Evolutionary conservation across 2,888 invertebrate genomes (phyloP).

Genomic region (Monoplex corrugatus): DNA sequence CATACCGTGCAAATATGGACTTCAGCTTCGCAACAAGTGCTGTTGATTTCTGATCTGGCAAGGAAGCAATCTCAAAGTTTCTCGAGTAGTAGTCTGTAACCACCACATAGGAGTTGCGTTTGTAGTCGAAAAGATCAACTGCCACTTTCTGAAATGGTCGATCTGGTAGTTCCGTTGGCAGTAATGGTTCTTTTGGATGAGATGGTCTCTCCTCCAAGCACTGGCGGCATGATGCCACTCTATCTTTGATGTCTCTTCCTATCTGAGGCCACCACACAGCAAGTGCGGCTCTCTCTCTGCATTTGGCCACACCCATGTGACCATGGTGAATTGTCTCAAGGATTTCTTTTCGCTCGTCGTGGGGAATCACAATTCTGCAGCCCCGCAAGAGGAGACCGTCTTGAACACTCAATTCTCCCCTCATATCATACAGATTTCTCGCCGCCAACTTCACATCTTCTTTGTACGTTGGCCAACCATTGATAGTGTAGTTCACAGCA

Average conservation of each 20-base stretch:
- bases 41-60: slow-evolving; percentile 22
- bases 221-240: slow-evolving; percentile 49
- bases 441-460: too few relatives aligned
- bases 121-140: slow-evolving; percentile 57
- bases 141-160: slow-evolving; percentile 58
- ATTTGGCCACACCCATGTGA: slow-evolving; percentile 60
- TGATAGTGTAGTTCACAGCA: too few relatives aligned
- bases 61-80: slow-evolving; percentile 49
- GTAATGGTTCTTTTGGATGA: slow-evolving; percentile 56
- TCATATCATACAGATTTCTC: too few relatives aligned
- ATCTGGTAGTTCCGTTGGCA: slow-evolving; percentile 53
- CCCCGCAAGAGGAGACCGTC: not conserved
- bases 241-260: slow-evolving; percentile 46
- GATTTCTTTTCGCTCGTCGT: slow-evolving; percentile 45
- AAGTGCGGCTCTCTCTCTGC: slow-evolving; percentile 49
- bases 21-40: slow-evolving; percentile 56
- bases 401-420: not conserved
- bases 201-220: slow-evolving; percentile 54
- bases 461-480: too few relatives aligned
- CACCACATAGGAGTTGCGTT: slow-evolving; percentile 49
- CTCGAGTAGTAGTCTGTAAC: slow-evolving; percentile 58
- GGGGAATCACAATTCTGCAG: not conserved
- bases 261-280: slow-evolving; percentile 60
- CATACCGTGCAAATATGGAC: slow-evolving; percentile 58
- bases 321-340: slow-evolving; percentile 58